These are phyloP conservation scores for Chionomys nivalis DNA, from an alignment of 2,113 vertebrate genomes.

Conservation along the genomic window DNA sequence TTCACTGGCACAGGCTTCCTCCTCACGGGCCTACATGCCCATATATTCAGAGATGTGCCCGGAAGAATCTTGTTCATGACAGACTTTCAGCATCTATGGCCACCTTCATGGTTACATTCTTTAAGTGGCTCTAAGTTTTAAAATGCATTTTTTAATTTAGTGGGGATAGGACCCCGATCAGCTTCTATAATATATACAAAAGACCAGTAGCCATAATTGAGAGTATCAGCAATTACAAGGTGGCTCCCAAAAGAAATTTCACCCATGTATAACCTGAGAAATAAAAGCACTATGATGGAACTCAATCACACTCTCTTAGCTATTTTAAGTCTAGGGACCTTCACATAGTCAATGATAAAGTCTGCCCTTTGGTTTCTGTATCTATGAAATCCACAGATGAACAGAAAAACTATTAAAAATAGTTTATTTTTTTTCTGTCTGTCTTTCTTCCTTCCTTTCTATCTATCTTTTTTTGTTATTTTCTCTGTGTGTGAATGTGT, in stretches of 20 bases:
- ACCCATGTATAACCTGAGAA: neutral
- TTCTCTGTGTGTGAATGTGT: neutral
- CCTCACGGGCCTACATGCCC: neutral
- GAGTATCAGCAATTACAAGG: neutral
- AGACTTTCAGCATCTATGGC: neutral
- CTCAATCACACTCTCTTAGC: neutral
- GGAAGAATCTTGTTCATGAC: neutral
- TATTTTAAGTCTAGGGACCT: neutral
- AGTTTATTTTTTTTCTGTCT: neutral
- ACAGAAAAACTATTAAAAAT: neutral
- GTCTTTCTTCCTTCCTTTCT: too few relatives aligned
- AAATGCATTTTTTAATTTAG: neutral
- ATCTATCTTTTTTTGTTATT: neutral
- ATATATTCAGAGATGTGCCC: neutral
- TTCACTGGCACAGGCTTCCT: neutral
- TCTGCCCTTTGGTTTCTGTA: neutral
- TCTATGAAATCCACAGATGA: neutral
- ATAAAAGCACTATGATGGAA: neutral
- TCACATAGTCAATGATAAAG: neutral
- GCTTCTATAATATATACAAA: neutral
- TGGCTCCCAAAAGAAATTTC: neutral
- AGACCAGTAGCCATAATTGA: neutral
- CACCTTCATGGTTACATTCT: neutral
- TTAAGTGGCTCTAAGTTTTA: neutral
- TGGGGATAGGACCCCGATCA: neutral